Conservation (phyloP, 1,140 invertebrate species). For the Penaeus indicus region DNA sequence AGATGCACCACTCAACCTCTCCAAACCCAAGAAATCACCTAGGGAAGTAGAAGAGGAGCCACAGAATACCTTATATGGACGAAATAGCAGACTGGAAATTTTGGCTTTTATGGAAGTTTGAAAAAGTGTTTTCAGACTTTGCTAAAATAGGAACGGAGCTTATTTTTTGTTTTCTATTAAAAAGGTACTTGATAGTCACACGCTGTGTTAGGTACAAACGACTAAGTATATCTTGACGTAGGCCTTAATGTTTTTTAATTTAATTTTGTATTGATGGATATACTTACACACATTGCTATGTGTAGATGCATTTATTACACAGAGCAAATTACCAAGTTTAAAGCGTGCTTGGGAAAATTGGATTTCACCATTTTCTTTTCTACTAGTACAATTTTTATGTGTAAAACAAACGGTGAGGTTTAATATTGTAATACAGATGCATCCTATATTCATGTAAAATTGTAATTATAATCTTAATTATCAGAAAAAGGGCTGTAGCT, state of each 20-base stretch:
- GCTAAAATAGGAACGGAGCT: too few species aligned
- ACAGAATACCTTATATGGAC: neutral
- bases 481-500: too few species aligned
- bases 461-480: conserved; percentile 21
- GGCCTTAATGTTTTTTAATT: too few species aligned
- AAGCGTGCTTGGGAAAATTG: conserved; percentile 13
- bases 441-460: conserved; percentile 6
- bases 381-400: conserved; percentile 34
- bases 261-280: too few species aligned
- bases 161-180: too few species aligned
- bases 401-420: conserved; percentile 20
- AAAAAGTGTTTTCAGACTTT: too few species aligned
- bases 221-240: too few species aligned
- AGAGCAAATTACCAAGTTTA: neutral
- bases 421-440: conserved; percentile 26
- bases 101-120: too few species aligned
- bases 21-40: conserved; percentile 55
- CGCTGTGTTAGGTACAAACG: too few species aligned
- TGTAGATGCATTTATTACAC: conserved; percentile 4
- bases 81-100: too few species aligned
- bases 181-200: too few species aligned
- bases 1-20: conserved; percentile 62
- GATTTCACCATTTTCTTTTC: conserved; percentile 28
- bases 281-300: neutral
- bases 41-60: conserved; percentile 29